Evolutionary conservation across 2,888 invertebrate species (phyloP), one percentile per base, ranked within the genome.

Genomic region (Gymnosoma rotundatum): DNA sequence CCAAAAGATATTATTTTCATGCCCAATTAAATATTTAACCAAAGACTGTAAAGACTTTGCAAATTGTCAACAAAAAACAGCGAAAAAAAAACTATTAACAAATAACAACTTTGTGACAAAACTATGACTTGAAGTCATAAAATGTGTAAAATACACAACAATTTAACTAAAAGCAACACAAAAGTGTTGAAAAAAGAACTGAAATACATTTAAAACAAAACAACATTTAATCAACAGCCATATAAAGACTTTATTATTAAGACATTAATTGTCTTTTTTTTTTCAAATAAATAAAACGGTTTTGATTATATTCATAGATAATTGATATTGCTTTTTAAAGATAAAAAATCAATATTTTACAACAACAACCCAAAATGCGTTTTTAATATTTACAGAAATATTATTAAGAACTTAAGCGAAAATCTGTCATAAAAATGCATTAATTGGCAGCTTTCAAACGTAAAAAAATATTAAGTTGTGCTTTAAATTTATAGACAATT

Each of bases 191-290:
- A 10, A 20, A 61, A 32, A 9, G 14, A 56, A 45, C 25, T 50
- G 48, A 48, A 58, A 38, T 38, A 16, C 12, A 32, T 64, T 64
- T 45, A 45, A 56, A 64, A 18, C n/a, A 52, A 32, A 75, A 69
- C 56, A 78, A 64, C 76, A 80, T 83, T 83, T 76, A 83, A 80
- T 80, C 83, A 83, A 80, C 83, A 83, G 76, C 83, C 83, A 83
- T 83, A 83, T 80, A 80, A 76, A 83, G 80, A 36, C 73, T 76
- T 83, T 80, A 83, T 83, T 83, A 78, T 83, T 83, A 78, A 83
- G 83, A 76, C 83, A 83, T 83, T 83, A 80, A 83, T 80, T 78
- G 80, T 83, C 52, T 75, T 36, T 70, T 74, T 78, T 10, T 1
- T 9, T 10, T 4, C 63, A 75, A 60, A 58, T 64, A 74, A 75